These are phyloP conservation scores for Ornithoptera priamus DNA, from an alignment of 2,888 invertebrate genomes.

Conservation along the genomic window DNA sequence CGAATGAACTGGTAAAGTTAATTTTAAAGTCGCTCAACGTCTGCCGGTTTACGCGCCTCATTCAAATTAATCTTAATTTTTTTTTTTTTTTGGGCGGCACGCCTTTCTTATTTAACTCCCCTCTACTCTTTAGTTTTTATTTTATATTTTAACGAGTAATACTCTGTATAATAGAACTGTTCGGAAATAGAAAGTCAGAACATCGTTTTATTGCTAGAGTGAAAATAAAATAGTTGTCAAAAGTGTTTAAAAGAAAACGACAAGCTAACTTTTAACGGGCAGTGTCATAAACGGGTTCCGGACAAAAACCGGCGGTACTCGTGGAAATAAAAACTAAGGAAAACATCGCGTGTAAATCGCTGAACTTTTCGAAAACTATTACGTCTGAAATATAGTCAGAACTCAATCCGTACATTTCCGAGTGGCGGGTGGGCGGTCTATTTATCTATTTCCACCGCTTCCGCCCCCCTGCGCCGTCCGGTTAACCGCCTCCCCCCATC, in stretches of 20 bases:
- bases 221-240: not conserved
- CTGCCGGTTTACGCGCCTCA: constrained; percentile 59
- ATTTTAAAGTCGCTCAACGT: constrained; percentile 73
- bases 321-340: constrained; percentile 62
- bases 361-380: constrained; percentile 78
- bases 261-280: constrained; percentile 38
- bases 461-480: constrained; percentile 75
- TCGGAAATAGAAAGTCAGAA: too few relatives aligned
- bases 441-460: constrained; percentile 81
- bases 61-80: constrained; percentile 52
- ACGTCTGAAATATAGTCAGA: constrained; percentile 78
- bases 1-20: constrained; percentile 79
- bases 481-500: constrained; percentile 75
- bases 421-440: constrained; percentile 76
- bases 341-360: constrained; percentile 74
- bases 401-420: constrained; percentile 80
- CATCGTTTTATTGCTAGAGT: not conserved
- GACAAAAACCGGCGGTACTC: constrained; percentile 53
- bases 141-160: constrained; percentile 44
- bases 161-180: too few relatives aligned
- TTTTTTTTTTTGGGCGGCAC: constrained; percentile 62
- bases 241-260: not conserved
- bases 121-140: constrained; percentile 55
- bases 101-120: constrained; percentile 52
- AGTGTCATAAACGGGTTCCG: constrained; percentile 65